Base-by-base conservation (phyloP, 1,140 invertebrate genomes). In the Ceratitis capitata region DNA sequence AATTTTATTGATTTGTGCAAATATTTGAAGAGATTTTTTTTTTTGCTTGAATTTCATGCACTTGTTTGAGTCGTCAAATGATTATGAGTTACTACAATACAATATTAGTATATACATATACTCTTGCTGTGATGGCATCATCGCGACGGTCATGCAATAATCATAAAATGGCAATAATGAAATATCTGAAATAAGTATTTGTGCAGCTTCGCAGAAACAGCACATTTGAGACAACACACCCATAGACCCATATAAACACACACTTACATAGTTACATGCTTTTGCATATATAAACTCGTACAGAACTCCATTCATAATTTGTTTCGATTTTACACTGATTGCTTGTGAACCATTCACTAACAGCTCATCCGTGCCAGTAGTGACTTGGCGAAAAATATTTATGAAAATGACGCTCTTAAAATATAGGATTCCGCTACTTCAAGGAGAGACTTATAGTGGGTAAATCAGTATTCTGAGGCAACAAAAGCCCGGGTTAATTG, bases 41-140 rank as follows among this genome's bases (percentile, higher is more conserved):
- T 23, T 45, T 2, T 78, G 19, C 10, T 61, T 23, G n/a, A n/a
- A 56, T n/a, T 23, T 56, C 19, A 5, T 56, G 51, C 39, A 78
- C 69, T 47, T 78, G 42, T 47, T 78, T 78, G 61, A 14, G 35
- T 69, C 16, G 61, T 35, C 26, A n/a, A n/a, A 69, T 69, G 61
- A 69, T 35, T 16, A 19, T 19, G 32, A 16, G n/a, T n/a, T n/a
- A n/a, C n/a, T n/a, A n/a, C n/a, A n/a, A n/a, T n/a, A n/a, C n/a
- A n/a, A n/a, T n/a, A n/a, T n/a, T n/a, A n/a, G n/a, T n/a, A n/a
- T n/a, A n/a, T n/a, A n/a, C n/a, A n/a, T n/a, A n/a, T 32, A 12
- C 9, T 32, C 61, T 19, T 39, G 61, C 61, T 78, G 42, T 16
- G 69, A 78, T 78, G 69, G 35, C 69, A 78, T 78, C 69, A 78